phyloP scores from a whole-genome alignment of 2,888 invertebrate species.

The Idaea aversata region DNA sequence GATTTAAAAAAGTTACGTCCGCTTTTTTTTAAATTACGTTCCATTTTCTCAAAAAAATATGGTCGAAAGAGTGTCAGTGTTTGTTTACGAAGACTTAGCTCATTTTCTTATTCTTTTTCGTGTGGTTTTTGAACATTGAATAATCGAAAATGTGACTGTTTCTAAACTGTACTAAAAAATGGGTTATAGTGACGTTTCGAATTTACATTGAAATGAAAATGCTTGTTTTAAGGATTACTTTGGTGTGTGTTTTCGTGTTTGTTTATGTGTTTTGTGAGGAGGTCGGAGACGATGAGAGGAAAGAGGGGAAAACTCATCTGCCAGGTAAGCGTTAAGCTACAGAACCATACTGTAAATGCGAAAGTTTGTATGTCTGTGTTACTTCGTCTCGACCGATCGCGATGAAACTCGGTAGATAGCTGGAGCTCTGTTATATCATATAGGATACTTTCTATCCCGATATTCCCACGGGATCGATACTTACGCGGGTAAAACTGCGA shows the following conservation, averaged over 20 bases:
- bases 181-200: constrained; percentile 51
- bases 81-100: constrained; percentile 41
- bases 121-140: constrained; percentile 38
- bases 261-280: constrained; percentile 57
- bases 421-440: neutral
- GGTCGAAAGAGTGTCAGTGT: constrained; percentile 19
- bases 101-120: constrained; percentile 28
- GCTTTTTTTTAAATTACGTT: neutral
- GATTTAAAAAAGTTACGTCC: constrained; percentile 25
- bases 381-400: neutral
- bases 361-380: neutral
- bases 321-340: constrained; percentile 52
- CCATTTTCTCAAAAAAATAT: neutral
- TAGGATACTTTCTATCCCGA: too few species aligned
- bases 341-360: neutral
- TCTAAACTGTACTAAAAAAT: constrained; percentile 51
- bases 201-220: constrained; percentile 59
- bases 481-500: neutral
- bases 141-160: constrained; percentile 74
- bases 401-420: neutral
- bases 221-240: constrained; percentile 65
- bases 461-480: too few species aligned
- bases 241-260: constrained; percentile 64
- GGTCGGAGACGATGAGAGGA: constrained; percentile 56
- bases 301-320: constrained; percentile 51